These are phyloP conservation scores for Eulemur macaco DNA, from an alignment of 2,113 vertebrate species.

Conservation along the genomic window DNA sequence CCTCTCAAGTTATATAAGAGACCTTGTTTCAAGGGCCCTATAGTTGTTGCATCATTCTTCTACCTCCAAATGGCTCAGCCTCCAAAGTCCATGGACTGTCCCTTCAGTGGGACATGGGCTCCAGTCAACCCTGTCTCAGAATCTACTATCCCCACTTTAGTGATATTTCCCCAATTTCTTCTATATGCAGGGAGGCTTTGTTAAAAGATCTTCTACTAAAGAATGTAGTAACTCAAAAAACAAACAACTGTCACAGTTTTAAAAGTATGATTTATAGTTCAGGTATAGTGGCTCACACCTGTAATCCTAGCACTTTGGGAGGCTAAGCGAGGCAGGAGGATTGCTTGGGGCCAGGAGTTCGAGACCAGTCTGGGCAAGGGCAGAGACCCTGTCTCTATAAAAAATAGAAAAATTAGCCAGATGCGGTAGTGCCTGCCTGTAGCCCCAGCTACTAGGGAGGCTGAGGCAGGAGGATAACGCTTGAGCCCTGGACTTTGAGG, in stretches of 20 bases:
- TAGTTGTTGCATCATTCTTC: background rate
- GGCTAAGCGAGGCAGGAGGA: too few species aligned
- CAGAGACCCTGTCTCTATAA: too few species aligned
- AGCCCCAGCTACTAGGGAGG: too few species aligned
- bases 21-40: background rate
- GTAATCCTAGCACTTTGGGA: too few species aligned
- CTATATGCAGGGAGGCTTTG: background rate
- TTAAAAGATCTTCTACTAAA: conserved; percentile 22
- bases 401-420: too few species aligned
- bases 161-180: background rate
- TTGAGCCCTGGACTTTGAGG: too few species aligned
- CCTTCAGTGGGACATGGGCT: background rate
- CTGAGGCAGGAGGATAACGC: too few species aligned
- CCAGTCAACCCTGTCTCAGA: background rate
- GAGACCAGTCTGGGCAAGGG: too few species aligned
- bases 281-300: too few species aligned
- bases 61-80: background rate
- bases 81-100: background rate
- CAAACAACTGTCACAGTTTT: background rate
- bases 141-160: background rate
- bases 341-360: too few species aligned
- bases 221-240: background rate
- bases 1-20: background rate
- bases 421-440: too few species aligned
- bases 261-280: background rate